Conservation (phyloP, 2,888 invertebrate genomes). For the Dasysyrphus tricinctus region DNA sequence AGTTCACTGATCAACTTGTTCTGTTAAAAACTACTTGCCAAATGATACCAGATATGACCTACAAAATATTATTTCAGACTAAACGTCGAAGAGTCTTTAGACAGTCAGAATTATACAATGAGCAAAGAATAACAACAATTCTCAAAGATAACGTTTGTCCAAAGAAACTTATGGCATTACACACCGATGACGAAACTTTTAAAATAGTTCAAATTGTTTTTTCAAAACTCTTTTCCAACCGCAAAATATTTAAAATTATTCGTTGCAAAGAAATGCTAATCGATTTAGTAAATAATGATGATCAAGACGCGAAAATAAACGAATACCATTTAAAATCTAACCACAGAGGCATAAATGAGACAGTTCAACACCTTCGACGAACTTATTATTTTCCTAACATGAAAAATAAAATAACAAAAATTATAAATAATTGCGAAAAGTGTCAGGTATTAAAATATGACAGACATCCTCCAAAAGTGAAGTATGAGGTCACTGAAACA, state of each 20-base stretch:
- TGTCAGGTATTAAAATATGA: no score
- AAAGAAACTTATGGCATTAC: constrained; percentile 36
- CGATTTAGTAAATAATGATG: no score
- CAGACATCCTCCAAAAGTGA: no score
- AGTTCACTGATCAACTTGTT: no score
- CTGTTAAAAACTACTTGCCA: no score
- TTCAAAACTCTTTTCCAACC: constrained; percentile 14
- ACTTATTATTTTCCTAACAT: constrained; percentile 62
- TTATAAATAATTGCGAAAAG: constrained; percentile 40
- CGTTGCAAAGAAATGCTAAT: no score
- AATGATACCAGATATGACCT: no score
- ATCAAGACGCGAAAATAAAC: constrained; percentile 73
- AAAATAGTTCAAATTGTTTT: constrained; percentile 40
- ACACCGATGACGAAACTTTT: constrained; percentile 41
- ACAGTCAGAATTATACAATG: background rate
- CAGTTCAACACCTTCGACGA: constrained; percentile 26
- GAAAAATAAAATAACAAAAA: constrained; percentile 62
- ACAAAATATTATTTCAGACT: no score
- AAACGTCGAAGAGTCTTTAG: no score
- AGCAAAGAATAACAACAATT: constrained; percentile 9
- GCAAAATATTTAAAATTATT: constrained; percentile 34
- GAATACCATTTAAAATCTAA: constrained; percentile 69
- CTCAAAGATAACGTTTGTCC: background rate
- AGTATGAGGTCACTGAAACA: no score
- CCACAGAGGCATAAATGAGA: no score